phyloP scores from a whole-genome alignment of 2,888 invertebrate genomes.

The Agriopis marginaria region DNA sequence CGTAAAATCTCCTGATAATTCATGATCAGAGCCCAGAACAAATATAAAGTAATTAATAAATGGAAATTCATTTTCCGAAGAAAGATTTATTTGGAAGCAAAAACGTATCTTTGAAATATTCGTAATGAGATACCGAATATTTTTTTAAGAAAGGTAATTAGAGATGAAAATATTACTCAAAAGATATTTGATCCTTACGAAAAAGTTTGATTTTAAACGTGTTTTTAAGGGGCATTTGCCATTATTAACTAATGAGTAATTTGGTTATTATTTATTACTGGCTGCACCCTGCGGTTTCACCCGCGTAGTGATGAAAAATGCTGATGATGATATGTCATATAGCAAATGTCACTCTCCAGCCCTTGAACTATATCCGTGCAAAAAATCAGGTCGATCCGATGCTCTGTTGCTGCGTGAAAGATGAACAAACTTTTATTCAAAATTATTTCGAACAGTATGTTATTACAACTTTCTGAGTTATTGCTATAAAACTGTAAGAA shows the following conservation, averaged over 20 bases:
- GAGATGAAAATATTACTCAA: background rate
- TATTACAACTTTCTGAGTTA: no score
- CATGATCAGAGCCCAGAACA: slow-evolving; percentile 53
- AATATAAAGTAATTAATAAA: slow-evolving; percentile 62
- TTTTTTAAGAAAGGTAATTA: slow-evolving; percentile 16
- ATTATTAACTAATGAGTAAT: background rate
- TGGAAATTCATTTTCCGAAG: slow-evolving; percentile 53
- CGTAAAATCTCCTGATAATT: slow-evolving; percentile 50
- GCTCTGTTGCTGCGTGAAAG: no score
- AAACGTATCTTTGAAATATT: slow-evolving; percentile 28
- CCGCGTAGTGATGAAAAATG: no score
- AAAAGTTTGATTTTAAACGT: background rate
- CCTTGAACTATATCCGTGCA: no score
- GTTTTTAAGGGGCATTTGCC: background rate
- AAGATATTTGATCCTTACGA: background rate
- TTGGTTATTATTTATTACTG: no score
- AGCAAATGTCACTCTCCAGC: no score
- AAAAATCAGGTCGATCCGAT: no score
- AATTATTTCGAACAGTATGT: no score
- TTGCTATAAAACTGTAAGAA: no score
- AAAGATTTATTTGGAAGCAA: slow-evolving; percentile 43
- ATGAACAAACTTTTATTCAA: no score
- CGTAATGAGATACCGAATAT: slow-evolving; percentile 16
- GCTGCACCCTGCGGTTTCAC: no score
- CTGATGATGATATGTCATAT: no score